phyloP scores from a whole-genome alignment of 2,888 invertebrate genomes.

The Heliconius aoede region DNA sequence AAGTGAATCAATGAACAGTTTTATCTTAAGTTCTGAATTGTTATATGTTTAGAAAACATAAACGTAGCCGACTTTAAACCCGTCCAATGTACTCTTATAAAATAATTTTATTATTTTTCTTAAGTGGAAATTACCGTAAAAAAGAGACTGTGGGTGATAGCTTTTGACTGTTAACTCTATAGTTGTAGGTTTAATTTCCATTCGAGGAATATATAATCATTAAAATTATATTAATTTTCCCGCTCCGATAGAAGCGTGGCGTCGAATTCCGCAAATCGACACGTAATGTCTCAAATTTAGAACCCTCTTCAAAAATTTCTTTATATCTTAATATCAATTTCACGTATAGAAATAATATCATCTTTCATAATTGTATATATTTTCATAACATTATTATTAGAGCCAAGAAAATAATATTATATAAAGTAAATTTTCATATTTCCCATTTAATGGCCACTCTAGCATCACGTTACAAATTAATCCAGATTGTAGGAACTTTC shows the following conservation, averaged over 20 bases:
- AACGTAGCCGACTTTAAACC: not conserved
- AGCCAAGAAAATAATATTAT: not conserved
- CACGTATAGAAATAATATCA: too few species aligned
- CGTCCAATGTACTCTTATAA: not conserved
- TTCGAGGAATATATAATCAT: not conserved
- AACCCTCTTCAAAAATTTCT: not conserved
- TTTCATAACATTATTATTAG: too few species aligned
- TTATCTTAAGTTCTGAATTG: not conserved
- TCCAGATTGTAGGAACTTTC: constrained; percentile 49
- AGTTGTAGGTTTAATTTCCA: not conserved
- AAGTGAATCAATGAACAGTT: not conserved
- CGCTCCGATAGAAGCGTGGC: not conserved
- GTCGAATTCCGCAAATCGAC: not conserved
- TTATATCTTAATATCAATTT: too few species aligned
- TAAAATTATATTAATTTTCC: not conserved
- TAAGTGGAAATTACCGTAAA: not conserved
- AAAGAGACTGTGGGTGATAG: not conserved
- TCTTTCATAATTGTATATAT: too few species aligned
- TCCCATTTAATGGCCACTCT: constrained; percentile 13
- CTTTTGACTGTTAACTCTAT: not conserved
- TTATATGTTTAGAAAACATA: too few species aligned
- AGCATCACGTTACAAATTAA: constrained; percentile 48
- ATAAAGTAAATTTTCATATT: not conserved
- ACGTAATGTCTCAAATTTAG: not conserved
- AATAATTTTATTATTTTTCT: not conserved